These are phyloP conservation scores for Thereva unica DNA, from an alignment of 2,888 invertebrate genomes.

Conservation along the genomic window DNA sequence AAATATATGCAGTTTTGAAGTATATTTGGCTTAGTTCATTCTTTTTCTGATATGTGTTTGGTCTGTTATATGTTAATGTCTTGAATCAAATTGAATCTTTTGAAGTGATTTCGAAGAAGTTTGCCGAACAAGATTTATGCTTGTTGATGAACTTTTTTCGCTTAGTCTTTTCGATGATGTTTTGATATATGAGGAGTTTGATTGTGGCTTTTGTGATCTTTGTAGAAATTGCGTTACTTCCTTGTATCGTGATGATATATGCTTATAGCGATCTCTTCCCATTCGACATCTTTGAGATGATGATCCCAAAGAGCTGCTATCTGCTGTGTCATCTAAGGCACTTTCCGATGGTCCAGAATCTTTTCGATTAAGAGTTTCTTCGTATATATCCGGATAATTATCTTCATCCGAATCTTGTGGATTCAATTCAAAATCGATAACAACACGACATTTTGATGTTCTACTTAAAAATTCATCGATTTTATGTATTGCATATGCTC, in stretches of 20 bases:
- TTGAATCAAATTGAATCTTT: no score
- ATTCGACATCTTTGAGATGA: no score
- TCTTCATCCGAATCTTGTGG: conserved; percentile 10
- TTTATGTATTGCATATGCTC: not conserved
- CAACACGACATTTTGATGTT: conserved; percentile 1
- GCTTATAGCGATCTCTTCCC: no score
- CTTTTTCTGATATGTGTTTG: not conserved
- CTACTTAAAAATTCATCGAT: conserved; percentile 7
- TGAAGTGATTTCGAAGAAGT: no score
- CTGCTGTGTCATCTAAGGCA: not conserved
- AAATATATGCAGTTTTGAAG: not conserved
- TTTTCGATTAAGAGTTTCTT: not conserved
- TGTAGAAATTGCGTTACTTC: no score
- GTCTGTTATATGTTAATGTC: no score
- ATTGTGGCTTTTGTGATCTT: no score
- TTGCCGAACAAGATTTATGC: no score
- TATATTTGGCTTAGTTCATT: not conserved
- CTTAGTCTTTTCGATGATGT: no score
- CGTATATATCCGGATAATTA: not conserved
- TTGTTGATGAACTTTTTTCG: no score
- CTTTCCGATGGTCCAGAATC: not conserved
- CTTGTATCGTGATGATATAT: no score
- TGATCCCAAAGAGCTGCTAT: not conserved
- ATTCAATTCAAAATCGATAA: conserved; percentile 8
- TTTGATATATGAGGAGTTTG: no score